A percentile compares a stretch with the other conserved stretches of the same genome.
Evolutionary conservation across 2,797 vertebrate species (phyloP).

Genomic region (Onychomys arenicola): DNA sequence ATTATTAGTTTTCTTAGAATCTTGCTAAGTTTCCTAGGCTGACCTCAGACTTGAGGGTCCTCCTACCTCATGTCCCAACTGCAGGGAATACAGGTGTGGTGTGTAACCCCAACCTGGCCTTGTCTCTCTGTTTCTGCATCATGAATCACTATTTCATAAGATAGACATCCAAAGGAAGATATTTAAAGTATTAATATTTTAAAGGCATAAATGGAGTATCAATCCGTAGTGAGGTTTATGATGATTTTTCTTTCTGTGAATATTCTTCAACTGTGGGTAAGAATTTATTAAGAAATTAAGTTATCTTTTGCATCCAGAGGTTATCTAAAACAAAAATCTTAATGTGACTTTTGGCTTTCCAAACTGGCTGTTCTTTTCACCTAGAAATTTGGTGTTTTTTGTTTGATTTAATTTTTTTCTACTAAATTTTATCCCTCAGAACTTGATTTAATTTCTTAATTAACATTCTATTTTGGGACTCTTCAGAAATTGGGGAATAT

Average conservation of each 20-base stretch:
- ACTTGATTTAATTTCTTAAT: constrained; percentile 44
- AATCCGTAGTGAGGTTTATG: constrained; percentile 26
- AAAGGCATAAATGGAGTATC: constrained; percentile 27
- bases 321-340: constrained; percentile 48
- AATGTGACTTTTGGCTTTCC: constrained; percentile 37
- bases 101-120: neutral
- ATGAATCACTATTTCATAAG: constrained; percentile 1
- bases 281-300: constrained; percentile 39
- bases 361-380: constrained; percentile 35
- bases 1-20: neutral
- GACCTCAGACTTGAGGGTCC: neutral
- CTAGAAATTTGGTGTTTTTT: neutral
- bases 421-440: constrained; percentile 9
- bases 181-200: constrained; percentile 24
- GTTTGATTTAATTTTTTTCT: neutral
- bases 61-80: neutral
- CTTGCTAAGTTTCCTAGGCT: neutral
- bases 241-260: constrained; percentile 8
- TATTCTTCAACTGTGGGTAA: neutral
- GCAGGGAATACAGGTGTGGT: neutral
- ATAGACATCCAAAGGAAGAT: neutral
- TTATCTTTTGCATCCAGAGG: neutral
- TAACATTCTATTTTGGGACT: constrained; percentile 30
- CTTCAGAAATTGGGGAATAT: constrained; percentile 18
- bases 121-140: neutral